phyloP scores from a whole-genome alignment of 1,140 invertebrate genomes.

The Glomeris maerens region DNA sequence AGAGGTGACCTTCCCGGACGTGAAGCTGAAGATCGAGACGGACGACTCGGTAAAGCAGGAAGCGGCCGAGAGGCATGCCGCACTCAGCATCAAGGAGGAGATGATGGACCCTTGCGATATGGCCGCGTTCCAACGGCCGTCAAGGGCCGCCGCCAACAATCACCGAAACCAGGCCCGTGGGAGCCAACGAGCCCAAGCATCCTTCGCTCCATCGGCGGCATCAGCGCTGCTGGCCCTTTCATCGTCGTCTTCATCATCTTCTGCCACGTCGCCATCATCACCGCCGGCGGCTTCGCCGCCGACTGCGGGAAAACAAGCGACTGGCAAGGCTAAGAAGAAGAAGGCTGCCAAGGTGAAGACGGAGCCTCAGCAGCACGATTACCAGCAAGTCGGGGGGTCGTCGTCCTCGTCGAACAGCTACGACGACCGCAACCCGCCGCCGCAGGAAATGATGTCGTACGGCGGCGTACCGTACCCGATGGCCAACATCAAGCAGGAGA shows the following conservation, averaged over 20 bases:
- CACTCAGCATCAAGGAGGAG: slow-evolving; percentile 23
- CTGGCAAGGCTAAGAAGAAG: slow-evolving; percentile 17
- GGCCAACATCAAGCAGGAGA: slow-evolving; percentile 20
- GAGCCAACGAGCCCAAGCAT: slow-evolving; percentile 7
- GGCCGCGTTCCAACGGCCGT: slow-evolving; percentile 30
- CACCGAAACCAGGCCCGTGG: slow-evolving; percentile 35
- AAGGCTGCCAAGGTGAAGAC: slow-evolving; percentile 12
- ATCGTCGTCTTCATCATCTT: too few species aligned
- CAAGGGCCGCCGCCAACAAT: slow-evolving; percentile 42
- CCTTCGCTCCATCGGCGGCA: slow-evolving; percentile 11
- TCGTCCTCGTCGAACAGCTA: too few species aligned
- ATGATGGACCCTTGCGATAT: slow-evolving; percentile 29
- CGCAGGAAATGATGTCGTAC: slow-evolving; percentile 1
- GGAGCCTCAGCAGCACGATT: background rate
- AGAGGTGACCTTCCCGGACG: slow-evolving; percentile 67
- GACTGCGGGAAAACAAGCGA: slow-evolving; percentile 37
- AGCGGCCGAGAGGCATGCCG: slow-evolving; percentile 5
- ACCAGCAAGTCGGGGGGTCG: background rate
- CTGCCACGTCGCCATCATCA: too few species aligned
- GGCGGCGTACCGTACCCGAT: too few species aligned
- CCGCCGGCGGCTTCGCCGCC: too few species aligned
- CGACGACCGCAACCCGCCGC: too few species aligned
- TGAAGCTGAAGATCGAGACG: slow-evolving; percentile 21
- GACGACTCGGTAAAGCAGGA: slow-evolving; percentile 17
- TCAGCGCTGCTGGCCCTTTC: background rate